phyloP scores from a whole-genome alignment of 2,888 invertebrate genomes.

The Bembecia ichneumoniformis region DNA sequence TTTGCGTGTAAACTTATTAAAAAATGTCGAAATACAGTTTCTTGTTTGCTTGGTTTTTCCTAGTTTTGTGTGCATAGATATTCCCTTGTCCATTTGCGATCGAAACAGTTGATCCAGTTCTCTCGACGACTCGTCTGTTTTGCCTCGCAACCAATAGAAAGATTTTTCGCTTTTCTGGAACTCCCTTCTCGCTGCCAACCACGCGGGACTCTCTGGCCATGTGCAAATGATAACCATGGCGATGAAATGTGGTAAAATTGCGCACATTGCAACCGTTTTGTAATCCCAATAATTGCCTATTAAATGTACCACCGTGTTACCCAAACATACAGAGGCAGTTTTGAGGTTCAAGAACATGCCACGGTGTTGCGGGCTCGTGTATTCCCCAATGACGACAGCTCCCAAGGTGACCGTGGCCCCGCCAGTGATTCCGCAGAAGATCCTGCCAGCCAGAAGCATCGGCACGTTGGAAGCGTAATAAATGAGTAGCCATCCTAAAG shows the following conservation, averaged over 20 bases:
- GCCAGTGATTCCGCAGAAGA: slow-evolving; percentile 28
- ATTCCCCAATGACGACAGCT: slow-evolving; percentile 44
- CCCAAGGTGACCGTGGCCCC: slow-evolving; percentile 29
- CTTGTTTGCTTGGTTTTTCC: slow-evolving; percentile 7
- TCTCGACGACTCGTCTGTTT: slow-evolving; percentile 12
- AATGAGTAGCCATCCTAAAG: slow-evolving; percentile 32
- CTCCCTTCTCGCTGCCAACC: slow-evolving; percentile 68
- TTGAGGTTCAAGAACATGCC: slow-evolving; percentile 44
- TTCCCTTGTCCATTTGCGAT: slow-evolving; percentile 24
- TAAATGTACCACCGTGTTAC: slow-evolving; percentile 28
- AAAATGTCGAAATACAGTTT: slow-evolving; percentile 13
- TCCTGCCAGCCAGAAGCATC: slow-evolving; percentile 27
- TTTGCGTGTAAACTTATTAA: slow-evolving; percentile 29
- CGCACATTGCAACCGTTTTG: slow-evolving; percentile 29
- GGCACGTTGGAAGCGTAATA: slow-evolving; percentile 24
- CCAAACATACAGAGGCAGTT: slow-evolving; percentile 33
- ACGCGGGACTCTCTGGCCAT: slow-evolving; percentile 74
- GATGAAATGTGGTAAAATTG: slow-evolving; percentile 23
- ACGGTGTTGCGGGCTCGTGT: slow-evolving; percentile 34
- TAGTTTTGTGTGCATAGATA: slow-evolving; percentile 2
- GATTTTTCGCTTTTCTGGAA: slow-evolving; percentile 57
- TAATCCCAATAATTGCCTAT: slow-evolving; percentile 27
- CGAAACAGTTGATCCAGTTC: slow-evolving; percentile 30
- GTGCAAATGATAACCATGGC: slow-evolving; percentile 38
- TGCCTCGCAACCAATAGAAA: slow-evolving; percentile 65